These are phyloP conservation scores for Danionella dracula DNA, from an alignment of 2,797 vertebrate species.

Conservation along the genomic window DNA sequence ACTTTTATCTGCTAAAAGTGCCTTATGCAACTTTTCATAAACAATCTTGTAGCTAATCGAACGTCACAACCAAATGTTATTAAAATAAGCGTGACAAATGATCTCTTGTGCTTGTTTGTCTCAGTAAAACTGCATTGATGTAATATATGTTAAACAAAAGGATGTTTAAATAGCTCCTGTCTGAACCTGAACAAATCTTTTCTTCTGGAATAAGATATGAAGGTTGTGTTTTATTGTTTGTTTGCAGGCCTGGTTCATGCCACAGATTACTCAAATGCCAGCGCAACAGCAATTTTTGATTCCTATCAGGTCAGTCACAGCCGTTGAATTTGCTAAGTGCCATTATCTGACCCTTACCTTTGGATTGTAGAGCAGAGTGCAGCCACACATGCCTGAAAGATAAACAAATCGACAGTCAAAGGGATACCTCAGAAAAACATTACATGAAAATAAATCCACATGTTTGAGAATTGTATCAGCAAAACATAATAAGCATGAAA, in stretches of 20 bases:
- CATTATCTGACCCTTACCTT: neutral
- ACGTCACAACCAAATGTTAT: no score
- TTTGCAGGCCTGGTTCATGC: conserved; percentile 78
- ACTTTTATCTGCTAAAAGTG: no score
- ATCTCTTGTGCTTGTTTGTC: no score
- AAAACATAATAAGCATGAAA: no score
- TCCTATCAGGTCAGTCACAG: conserved; percentile 75
- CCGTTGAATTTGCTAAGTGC: neutral
- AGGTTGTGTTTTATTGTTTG: conserved; percentile 2
- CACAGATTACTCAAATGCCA: conserved; percentile 94
- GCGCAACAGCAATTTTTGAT: conserved; percentile 88
- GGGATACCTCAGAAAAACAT: neutral
- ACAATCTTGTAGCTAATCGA: no score
- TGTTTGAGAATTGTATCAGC: neutral
- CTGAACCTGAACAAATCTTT: neutral
- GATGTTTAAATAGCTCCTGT: neutral
- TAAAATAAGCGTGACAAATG: no score
- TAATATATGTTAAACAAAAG: neutral
- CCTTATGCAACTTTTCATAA: no score
- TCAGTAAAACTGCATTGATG: no score
- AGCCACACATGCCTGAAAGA: neutral
- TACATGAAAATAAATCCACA: no score
- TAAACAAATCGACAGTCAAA: neutral
- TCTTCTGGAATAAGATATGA: neutral
- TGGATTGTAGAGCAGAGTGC: neutral